These are phyloP conservation scores for Troides helena DNA, from an alignment of 2,888 invertebrate genomes.

Conservation along the genomic window DNA sequence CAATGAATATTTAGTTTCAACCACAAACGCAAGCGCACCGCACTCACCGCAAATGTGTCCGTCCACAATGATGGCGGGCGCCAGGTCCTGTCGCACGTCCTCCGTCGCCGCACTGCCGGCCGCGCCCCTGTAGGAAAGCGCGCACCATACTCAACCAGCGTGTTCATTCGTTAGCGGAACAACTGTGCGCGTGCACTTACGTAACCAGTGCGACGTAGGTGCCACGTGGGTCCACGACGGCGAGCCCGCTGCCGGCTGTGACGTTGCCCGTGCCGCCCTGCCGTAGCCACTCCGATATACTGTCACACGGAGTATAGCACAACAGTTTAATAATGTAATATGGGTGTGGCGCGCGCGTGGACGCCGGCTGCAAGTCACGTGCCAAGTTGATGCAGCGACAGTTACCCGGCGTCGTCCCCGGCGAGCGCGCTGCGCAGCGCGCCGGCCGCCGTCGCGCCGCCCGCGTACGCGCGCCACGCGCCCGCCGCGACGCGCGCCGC, in stretches of 20 bases:
- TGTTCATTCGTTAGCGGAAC: background rate
- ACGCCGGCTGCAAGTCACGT: background rate
- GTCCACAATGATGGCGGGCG: slow-evolving; percentile 63
- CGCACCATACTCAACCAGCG: background rate
- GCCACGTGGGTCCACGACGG: slow-evolving; percentile 83
- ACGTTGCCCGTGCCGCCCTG: slow-evolving; percentile 35
- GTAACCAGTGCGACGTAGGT: slow-evolving; percentile 84
- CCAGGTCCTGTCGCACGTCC: slow-evolving; percentile 53
- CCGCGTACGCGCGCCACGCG: slow-evolving; percentile 50
- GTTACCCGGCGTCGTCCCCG: slow-evolving; percentile 35
- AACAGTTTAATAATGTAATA: background rate
- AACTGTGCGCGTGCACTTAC: slow-evolving; percentile 65
- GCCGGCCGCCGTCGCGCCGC: slow-evolving; percentile 43
- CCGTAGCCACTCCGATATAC: slow-evolving; percentile 47
- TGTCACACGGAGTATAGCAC: slow-evolving; percentile 9
- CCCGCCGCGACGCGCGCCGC: slow-evolving; percentile 33
- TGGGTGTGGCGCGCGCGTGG: background rate
- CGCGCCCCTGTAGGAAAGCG: slow-evolving; percentile 44
- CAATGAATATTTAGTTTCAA: too few species aligned
- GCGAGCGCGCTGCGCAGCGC: slow-evolving; percentile 47
- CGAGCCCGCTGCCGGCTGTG: slow-evolving; percentile 72
- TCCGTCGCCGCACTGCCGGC: slow-evolving; percentile 34
- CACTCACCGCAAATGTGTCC: slow-evolving; percentile 57
- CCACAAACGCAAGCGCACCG: background rate
- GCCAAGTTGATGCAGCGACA: too few species aligned